A percentile compares a stretch with the other conserved stretches of the same genome.
phyloP scores from a whole-genome alignment of 2,888 invertebrate genomes.

The Epirrita christyi region DNA sequence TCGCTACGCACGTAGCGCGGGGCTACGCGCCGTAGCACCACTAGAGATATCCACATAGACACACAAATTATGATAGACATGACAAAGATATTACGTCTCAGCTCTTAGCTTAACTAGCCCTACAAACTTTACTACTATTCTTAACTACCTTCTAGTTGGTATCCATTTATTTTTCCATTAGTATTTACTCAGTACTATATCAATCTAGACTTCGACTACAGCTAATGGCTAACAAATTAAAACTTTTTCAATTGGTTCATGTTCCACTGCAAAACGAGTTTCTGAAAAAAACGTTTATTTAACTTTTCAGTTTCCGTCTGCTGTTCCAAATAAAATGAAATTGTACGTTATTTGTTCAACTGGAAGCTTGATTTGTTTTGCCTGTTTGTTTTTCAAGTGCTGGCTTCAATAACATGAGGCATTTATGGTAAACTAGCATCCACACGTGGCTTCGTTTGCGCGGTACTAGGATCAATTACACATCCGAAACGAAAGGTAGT shows the following conservation, averaged over 20 bases:
- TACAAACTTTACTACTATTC: too few species aligned
- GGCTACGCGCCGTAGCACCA: too few species aligned
- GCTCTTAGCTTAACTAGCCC: too few species aligned
- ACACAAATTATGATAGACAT: too few species aligned
- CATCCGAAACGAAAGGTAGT: too few species aligned
- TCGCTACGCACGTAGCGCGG: too few species aligned
- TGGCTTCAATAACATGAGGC: too few species aligned
- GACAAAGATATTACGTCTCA: too few species aligned
- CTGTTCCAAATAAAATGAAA: conserved; percentile 12
- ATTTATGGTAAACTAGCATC: too few species aligned
- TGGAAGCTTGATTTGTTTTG: background rate
- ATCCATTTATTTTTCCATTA: background rate
- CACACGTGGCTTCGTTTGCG: too few species aligned
- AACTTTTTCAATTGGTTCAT: conserved; percentile 18
- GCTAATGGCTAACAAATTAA: conserved; percentile 3
- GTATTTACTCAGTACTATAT: background rate
- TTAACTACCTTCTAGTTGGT: background rate
- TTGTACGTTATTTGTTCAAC: background rate
- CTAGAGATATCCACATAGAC: too few species aligned
- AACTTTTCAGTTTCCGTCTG: conserved; percentile 13
- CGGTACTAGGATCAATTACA: too few species aligned
- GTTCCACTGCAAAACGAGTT: conserved; percentile 4
- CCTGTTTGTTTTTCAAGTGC: background rate
- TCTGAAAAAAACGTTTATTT: conserved; percentile 6
- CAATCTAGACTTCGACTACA: conserved; percentile 1